phyloP scores from a whole-genome alignment of 30 jellyfish, hydroid and myxozoan species.

The Cassiopea andromeda region DNA sequence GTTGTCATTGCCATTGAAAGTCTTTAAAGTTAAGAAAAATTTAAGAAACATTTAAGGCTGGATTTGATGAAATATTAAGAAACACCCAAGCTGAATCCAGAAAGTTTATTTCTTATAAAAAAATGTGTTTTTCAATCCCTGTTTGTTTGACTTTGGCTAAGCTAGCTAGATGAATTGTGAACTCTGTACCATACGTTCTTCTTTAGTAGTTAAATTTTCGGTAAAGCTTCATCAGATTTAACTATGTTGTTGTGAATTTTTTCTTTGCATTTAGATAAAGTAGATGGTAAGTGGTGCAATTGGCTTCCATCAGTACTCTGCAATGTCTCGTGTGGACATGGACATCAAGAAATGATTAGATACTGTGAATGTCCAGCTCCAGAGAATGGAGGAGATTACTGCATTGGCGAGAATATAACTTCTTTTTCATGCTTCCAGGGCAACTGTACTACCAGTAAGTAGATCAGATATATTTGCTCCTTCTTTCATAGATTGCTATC shows the following conservation, averaged over 20 bases:
- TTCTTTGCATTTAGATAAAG: neutral
- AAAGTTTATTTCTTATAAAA: too few species aligned
- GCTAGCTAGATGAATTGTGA: too few species aligned
- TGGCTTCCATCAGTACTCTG: constrained; percentile 2
- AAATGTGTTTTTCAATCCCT: too few species aligned
- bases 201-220: neutral
- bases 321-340: constrained; percentile 22
- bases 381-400: neutral
- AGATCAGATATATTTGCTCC: neutral
- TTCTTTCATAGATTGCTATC: too few species aligned
- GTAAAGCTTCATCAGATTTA: neutral
- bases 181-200: too few species aligned
- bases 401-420: neutral
- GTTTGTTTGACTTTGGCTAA: too few species aligned
- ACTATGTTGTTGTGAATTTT: neutral
- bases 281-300: constrained; percentile 29
- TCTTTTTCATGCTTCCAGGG: neutral
- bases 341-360: neutral
- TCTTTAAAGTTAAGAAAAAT: too few species aligned
- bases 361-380: constrained; percentile 36
- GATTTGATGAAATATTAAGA: too few species aligned
- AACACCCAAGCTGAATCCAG: too few species aligned
- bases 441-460: neutral
- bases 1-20: too few species aligned
- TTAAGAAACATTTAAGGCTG: too few species aligned